A percentile compares a stretch with the other conserved stretches of the same genome.
These are phyloP conservation scores for Tetragonula carbonaria DNA, from an alignment of 2,888 invertebrate genomes.

Conservation along the genomic window DNA sequence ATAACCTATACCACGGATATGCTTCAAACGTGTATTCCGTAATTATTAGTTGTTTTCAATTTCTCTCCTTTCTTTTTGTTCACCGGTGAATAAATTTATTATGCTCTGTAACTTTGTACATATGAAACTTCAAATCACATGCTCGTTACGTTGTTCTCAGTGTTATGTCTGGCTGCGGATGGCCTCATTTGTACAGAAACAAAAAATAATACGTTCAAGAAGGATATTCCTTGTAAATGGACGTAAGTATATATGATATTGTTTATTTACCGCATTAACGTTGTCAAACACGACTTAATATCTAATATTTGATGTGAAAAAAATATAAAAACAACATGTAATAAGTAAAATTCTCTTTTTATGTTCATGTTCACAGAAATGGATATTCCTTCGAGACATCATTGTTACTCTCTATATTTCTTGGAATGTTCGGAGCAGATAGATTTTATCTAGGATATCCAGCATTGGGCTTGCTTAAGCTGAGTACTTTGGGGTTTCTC, in stretches of 20 bases:
- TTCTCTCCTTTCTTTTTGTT: background rate
- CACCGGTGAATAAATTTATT: background rate
- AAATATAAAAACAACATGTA: background rate
- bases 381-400: conserved; percentile 97
- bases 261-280: background rate
- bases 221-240: conserved; percentile 95
- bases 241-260: conserved; percentile 89
- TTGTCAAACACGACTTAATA: background rate
- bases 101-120: background rate
- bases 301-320: background rate
- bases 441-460: conserved; percentile 99
- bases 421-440: conserved; percentile 99
- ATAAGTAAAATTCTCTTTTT: background rate
- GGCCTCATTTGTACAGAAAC: conserved; percentile 93
- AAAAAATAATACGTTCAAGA: conserved; percentile 91
- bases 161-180: conserved; percentile 92
- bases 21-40: background rate
- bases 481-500: conserved; percentile 98
- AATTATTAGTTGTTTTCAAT: background rate
- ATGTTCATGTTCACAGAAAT: conserved; percentile 88
- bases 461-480: conserved; percentile 96
- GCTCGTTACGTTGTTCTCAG: conserved; percentile 83
- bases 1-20: conserved; percentile 43
- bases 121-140: conserved; percentile 1
- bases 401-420: conserved; percentile 95